Evolutionary conservation across 1,140 invertebrate genomes (phyloP).

Genomic region (Platorchestia sp.): DNA sequence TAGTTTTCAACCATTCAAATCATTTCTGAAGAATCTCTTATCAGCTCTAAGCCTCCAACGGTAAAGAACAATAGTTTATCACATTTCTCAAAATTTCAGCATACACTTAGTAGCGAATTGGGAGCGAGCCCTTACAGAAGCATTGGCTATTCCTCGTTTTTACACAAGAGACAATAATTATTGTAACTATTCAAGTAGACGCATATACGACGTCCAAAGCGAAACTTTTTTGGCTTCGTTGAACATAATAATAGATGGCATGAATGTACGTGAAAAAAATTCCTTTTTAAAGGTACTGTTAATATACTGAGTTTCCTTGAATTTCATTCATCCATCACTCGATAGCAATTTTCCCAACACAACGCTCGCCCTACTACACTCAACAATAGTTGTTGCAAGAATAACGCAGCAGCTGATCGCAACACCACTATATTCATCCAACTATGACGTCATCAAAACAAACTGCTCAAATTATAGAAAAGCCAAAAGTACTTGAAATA

Average conservation of each 20-base stretch:
- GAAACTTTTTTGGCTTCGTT: background rate
- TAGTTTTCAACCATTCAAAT: too few species aligned
- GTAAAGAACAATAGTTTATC: too few species aligned
- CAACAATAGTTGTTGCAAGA: background rate
- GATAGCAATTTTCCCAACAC: background rate
- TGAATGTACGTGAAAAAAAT: background rate
- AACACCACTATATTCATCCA: background rate
- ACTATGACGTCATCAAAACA: slow-evolving; percentile 33
- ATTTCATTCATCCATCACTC: background rate
- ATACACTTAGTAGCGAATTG: background rate
- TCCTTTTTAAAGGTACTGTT: background rate
- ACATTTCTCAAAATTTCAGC: background rate
- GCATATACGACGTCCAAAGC: background rate
- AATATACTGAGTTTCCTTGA: background rate
- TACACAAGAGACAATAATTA: background rate
- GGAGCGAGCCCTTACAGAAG: background rate
- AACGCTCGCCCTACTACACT: background rate
- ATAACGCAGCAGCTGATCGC: background rate
- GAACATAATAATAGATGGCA: background rate
- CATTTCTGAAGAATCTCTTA: too few species aligned
- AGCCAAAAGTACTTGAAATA: background rate
- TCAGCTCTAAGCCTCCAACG: too few species aligned
- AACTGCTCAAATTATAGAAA: background rate
- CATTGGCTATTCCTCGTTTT: background rate
- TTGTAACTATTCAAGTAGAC: background rate